These are phyloP conservation scores for Euphydryas editha DNA, from an alignment of 2,888 invertebrate genomes.

Conservation along the genomic window DNA sequence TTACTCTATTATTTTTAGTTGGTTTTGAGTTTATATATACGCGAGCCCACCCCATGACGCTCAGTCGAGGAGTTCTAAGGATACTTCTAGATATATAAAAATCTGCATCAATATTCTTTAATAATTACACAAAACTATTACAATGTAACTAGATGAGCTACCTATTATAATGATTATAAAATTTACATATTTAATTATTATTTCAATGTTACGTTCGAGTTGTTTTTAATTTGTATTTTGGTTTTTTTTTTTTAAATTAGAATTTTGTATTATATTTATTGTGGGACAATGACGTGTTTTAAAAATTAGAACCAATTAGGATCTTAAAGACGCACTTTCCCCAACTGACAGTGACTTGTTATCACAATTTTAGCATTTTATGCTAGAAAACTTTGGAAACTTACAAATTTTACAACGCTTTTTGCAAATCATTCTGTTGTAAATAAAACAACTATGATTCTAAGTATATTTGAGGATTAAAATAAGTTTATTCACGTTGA, in stretches of 20 bases:
- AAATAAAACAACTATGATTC: too few species aligned
- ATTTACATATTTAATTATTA: not conserved
- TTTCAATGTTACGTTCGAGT: not conserved
- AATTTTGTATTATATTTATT: not conserved
- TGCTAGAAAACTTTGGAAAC: constrained; percentile 12
- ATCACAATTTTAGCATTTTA: constrained; percentile 18
- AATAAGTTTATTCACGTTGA: too few species aligned
- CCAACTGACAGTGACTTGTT: constrained; percentile 14
- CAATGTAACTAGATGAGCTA: not conserved
- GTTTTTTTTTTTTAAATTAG: not conserved
- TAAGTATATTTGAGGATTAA: too few species aligned
- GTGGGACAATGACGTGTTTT: not conserved
- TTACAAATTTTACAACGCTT: not conserved
- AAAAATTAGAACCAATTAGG: constrained; percentile 23
- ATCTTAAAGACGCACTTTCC: constrained; percentile 17
- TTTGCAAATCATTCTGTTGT: constrained; percentile 1
- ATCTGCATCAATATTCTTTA: not conserved
- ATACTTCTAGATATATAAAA: constrained; percentile 27
- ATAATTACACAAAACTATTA: not conserved
- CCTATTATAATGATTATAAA: not conserved
- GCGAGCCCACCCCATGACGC: constrained; percentile 60
- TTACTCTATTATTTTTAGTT: constrained; percentile 68
- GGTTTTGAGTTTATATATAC: constrained; percentile 67
- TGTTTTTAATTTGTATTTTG: not conserved
- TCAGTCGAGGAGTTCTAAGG: constrained; percentile 49